Evolutionary conservation across 2,113 vertebrate genomes (phyloP), one percentile per base, ranked within the genome.

Genomic region (Actenoides lindsayi): DNA sequence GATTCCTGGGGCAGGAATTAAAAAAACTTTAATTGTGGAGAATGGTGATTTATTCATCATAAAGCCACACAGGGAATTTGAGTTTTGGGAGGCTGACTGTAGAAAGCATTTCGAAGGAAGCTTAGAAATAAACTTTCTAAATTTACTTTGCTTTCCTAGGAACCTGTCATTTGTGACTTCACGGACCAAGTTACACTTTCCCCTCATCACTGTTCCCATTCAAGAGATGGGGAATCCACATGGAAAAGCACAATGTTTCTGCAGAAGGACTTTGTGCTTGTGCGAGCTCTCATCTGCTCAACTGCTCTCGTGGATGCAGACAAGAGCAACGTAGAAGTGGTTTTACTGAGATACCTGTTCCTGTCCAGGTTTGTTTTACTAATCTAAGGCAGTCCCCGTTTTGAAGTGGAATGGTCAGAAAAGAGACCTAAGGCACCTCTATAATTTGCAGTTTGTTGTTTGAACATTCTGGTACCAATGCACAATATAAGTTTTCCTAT

Each of bases 11-110:
- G 83, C n/a, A 56, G 64, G 91, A 48, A 54, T 63, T 80, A 10
- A 63, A 96, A 59, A 27, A 59, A 88, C 92, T 67, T 80, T 82
- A 77, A 59, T 89, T 77, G 79, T 83, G 70, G 74, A 79, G 90
- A 69, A 48, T 25, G 62, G 60, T 53, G 65, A 65, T 89, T 89
- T 33, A 33, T 91, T 92, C 75, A 67, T 81, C 83, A 67, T 15
- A 88, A 73, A 88, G 27, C 27, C 74, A 53, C 51, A 14, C 0
- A 1, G 21, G 21, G 54, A 57, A 54, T 51, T 24, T 37, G 59
- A 70, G 13, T 57, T 90, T 74, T 46, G 10, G 12, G 15, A 6
- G 3, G 13, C 23, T 94, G 86, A 33, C 16, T 62, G 28, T 18
- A 79, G 53, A 79, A 62, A 81, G 6, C 21, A 31, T 53, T 82